Conservation (phyloP, 2,888 invertebrate genomes). For the Orchesella flavescens region DNA sequence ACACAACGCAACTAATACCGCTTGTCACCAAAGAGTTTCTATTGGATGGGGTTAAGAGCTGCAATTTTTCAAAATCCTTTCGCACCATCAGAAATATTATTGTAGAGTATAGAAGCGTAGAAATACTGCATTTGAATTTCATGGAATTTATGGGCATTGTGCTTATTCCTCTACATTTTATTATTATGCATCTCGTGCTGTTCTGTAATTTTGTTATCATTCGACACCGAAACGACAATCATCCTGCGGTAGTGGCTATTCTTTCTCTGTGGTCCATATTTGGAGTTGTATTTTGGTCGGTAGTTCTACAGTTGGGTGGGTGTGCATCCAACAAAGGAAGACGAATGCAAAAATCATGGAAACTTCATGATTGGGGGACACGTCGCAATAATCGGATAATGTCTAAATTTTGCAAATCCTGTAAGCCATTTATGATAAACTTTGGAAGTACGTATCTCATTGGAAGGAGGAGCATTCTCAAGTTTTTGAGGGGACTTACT, state of each 20-base stretch:
- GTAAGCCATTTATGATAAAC: not conserved
- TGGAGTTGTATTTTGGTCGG: not conserved
- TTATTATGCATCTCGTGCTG: not conserved
- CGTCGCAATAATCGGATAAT: not conserved
- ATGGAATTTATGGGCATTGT: not conserved
- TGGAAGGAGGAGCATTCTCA: not conserved
- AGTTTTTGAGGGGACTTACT: not conserved
- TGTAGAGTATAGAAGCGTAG: not conserved
- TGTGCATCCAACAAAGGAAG: not conserved
- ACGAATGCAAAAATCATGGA: not conserved
- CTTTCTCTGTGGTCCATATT: not conserved
- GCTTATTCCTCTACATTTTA: not conserved
- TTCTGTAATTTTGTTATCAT: not conserved
- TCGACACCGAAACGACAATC: not conserved
- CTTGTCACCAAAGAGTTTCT: not conserved
- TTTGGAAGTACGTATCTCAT: not conserved
- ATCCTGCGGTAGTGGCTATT: not conserved
- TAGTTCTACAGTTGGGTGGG: not conserved
- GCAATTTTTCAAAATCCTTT: not conserved
- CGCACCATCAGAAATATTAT: too few relatives aligned
- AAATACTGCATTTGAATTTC: not conserved
- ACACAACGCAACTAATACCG: not conserved
- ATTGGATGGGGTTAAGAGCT: not conserved
- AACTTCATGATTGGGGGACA: not conserved
- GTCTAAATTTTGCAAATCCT: constrained; percentile 5